A percentile compares a stretch with the other conserved stretches of the same genome.
phyloP scores from a whole-genome alignment of 2,113 vertebrate genomes.

The Cynocephalus volans region DNA sequence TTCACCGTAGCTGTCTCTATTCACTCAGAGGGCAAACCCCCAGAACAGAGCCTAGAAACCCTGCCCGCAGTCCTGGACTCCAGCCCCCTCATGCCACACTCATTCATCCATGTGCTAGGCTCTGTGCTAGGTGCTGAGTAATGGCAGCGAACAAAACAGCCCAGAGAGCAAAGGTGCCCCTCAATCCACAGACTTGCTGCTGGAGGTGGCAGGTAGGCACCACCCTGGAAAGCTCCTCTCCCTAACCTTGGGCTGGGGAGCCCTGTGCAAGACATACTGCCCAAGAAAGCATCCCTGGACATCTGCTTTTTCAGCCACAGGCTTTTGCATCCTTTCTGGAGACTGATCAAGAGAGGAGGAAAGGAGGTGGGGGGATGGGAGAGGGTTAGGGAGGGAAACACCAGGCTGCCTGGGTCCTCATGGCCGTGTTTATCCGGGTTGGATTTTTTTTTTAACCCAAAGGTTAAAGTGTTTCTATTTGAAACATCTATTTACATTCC shows the following conservation, averaged over 20 bases:
- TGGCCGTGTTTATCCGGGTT: slow-evolving; percentile 77
- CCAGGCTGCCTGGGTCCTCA: slow-evolving; percentile 60
- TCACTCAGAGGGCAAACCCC: slow-evolving; percentile 19
- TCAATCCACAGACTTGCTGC: background rate
- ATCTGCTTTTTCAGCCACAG: slow-evolving; percentile 61
- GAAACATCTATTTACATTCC: slow-evolving; percentile 88
- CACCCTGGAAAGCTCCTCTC: background rate
- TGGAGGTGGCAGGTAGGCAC: background rate
- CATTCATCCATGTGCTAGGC: slow-evolving; percentile 73
- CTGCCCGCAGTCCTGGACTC: background rate
- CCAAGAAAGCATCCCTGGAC: background rate
- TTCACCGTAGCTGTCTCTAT: background rate
- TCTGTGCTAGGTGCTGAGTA: background rate
- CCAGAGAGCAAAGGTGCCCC: slow-evolving; percentile 6
- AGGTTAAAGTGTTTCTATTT: slow-evolving; percentile 87
- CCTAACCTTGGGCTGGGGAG: background rate
- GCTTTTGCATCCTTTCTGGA: slow-evolving; percentile 56
- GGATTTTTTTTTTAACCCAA: slow-evolving; percentile 84
- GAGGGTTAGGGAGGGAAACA: background rate
- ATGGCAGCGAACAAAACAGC: background rate
- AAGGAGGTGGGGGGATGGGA: background rate
- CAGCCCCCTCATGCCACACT: slow-evolving; percentile 1
- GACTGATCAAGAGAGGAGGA: slow-evolving; percentile 2
- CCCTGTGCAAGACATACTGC: background rate
- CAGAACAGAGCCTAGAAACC: slow-evolving; percentile 47